Conservation (phyloP, 2,888 invertebrate species). For the Noctua pronuba region DNA sequence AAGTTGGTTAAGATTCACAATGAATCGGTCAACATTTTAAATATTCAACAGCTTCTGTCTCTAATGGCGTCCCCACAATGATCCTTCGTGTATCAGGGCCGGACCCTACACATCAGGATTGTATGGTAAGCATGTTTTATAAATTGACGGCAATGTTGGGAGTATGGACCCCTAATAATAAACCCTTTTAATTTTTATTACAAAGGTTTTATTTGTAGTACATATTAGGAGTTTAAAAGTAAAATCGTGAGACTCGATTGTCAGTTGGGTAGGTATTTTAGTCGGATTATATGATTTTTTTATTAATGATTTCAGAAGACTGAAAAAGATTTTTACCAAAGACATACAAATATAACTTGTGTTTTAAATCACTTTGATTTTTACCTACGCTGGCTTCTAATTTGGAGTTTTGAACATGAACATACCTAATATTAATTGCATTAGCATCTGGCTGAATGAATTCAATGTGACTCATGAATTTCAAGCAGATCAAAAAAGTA, state of each 20-base stretch:
- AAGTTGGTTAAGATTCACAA: background rate
- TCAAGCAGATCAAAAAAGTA: slow-evolving; percentile 8
- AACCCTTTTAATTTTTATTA: slow-evolving; percentile 30
- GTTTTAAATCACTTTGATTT: too few relatives aligned
- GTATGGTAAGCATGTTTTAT: slow-evolving; percentile 32
- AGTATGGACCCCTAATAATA: slow-evolving; percentile 31
- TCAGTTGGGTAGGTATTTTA: background rate
- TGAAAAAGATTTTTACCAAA: background rate
- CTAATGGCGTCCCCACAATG: background rate
- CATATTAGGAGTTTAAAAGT: slow-evolving; percentile 4
- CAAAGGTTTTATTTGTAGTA: slow-evolving; percentile 6
- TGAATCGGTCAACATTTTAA: slow-evolving; percentile 12
- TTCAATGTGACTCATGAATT: background rate
- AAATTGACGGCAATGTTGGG: slow-evolving; percentile 14
- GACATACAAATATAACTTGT: too few relatives aligned
- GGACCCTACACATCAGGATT: slow-evolving; percentile 28
- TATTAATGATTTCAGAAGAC: background rate
- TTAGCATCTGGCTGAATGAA: background rate
- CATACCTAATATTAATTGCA: background rate
- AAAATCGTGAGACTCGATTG: background rate
- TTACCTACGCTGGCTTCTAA: background rate
- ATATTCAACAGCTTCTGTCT: slow-evolving; percentile 35
- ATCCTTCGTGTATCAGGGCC: slow-evolving; percentile 27
- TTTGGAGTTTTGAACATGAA: background rate
- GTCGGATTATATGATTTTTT: background rate